Evolutionary conservation across 1,140 invertebrate species (phyloP).

Genomic region (Drosophila prosaltans): DNA sequence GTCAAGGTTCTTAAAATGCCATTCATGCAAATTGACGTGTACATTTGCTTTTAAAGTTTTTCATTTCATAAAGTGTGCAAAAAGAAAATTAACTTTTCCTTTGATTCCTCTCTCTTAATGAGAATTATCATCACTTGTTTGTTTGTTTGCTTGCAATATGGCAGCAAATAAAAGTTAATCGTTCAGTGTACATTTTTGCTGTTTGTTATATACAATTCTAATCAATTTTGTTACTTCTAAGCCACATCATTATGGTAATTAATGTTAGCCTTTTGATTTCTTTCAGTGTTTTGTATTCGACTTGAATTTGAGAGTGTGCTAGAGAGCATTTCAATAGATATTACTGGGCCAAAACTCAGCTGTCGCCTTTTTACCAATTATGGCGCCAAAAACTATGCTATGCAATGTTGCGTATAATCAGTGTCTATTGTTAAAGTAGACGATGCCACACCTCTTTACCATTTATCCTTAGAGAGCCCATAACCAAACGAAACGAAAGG

Average conservation of each 20-base stretch:
- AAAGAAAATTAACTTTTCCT: no score
- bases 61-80: no score
- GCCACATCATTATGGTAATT: not conserved
- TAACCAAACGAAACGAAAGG: constrained; percentile 13
- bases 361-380: constrained; percentile 13
- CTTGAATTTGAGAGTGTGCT: not conserved
- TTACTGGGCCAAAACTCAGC: not conserved
- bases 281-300: not conserved
- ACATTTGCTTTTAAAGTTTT: no score
- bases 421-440: constrained; percentile 40
- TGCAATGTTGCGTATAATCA: constrained; percentile 46
- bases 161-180: no score
- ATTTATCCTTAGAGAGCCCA: constrained; percentile 27
- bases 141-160: no score
- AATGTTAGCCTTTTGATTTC: not conserved
- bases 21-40: no score
- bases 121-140: no score
- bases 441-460: constrained; percentile 24
- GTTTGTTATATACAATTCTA: not conserved
- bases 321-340: not conserved
- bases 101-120: no score
- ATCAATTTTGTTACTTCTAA: not conserved
- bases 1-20: no score
- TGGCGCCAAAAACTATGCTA: constrained; percentile 39
- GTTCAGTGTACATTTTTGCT: not conserved